Base-by-base conservation (phyloP, 2,888 invertebrate genomes). In the Leucophenga maculata region DNA sequence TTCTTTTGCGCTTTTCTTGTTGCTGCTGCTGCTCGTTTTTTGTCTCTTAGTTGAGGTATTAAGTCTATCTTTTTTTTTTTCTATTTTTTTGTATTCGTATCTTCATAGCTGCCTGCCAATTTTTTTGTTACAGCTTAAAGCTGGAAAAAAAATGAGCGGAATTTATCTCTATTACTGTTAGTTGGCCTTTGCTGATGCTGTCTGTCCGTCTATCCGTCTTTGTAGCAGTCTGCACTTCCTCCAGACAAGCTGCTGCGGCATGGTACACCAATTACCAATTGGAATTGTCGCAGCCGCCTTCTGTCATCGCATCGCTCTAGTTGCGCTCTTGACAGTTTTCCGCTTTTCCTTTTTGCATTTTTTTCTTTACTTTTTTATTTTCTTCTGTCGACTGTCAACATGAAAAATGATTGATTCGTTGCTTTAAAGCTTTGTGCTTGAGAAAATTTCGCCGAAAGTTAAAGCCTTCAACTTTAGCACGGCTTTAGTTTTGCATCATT, bases 101-200 rank as follows among this genome's bases (percentile, higher is more conserved):
- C 16, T 50, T 18, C n/a, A 50, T 18, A 50, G 50, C 18, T 50
- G 50, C 6, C 50, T 50, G 50, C 50, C 18, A 18, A n/a, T 8
- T 50, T 50, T 16, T 50, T 16, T 50, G 3, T 18, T 50, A 4
- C 39, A 8, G 16, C 50, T 50, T 16, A 13, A 50, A 50, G 50
- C 50, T 50, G 50, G 62, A 72, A 74, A 82, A 81, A 80, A 81
- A 81, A 82, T 82, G 82, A 79, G 71, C 75, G 77, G 78, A 79
- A 81, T 82, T 81, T 82, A 81, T 81, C 82, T 81, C 80, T 80
- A 82, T 81, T 81, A 81, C 82, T 78, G 80, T 75, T 82, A 80
- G 79, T 78, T 77, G 77, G 39, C 6, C 57, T n/a, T 26, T 46
- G 14, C 39, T 64, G 32, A 2, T 14, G 62, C 22, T 26, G 44